Conservation (phyloP, 2,797 vertebrate genomes). For the Neomorphus geoffroyi region DNA sequence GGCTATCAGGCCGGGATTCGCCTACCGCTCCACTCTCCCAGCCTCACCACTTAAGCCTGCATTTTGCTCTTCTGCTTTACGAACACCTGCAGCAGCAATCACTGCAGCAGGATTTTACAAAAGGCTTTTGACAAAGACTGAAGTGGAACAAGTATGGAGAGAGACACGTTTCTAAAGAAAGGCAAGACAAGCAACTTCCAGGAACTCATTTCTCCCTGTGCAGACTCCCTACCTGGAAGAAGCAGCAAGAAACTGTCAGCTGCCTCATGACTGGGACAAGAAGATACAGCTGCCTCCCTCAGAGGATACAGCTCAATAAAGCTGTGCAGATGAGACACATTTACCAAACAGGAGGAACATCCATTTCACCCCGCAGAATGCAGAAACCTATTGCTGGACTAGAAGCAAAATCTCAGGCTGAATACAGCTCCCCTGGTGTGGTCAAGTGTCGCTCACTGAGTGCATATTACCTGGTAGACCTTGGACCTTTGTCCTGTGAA, state of each 20-base stretch:
- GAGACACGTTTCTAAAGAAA: background rate
- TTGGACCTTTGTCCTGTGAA: conserved; percentile 98
- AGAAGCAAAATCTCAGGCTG: background rate
- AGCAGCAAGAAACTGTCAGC: background rate
- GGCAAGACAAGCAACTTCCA: background rate
- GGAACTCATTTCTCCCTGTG: background rate
- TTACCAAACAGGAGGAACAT: background rate
- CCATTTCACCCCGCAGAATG: rapidly evolving
- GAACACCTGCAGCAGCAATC: background rate
- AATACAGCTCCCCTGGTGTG: rapidly evolving
- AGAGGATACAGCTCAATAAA: background rate
- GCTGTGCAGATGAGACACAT: background rate
- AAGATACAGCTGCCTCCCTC: background rate
- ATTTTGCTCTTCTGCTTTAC: background rate
- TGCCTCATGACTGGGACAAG: background rate
- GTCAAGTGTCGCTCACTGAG: background rate
- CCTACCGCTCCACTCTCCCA: background rate
- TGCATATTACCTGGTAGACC: conserved; percentile 91
- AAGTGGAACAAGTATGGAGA: background rate
- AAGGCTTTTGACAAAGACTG: background rate
- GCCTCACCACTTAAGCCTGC: background rate
- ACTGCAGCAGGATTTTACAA: background rate
- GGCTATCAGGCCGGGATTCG: background rate
- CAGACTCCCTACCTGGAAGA: background rate
- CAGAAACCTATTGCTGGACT: background rate